Evolutionary conservation across 2,113 vertebrate species (phyloP), one percentile per base, ranked within the genome.

Genomic region (Acrocephalus arundinaceus): DNA sequence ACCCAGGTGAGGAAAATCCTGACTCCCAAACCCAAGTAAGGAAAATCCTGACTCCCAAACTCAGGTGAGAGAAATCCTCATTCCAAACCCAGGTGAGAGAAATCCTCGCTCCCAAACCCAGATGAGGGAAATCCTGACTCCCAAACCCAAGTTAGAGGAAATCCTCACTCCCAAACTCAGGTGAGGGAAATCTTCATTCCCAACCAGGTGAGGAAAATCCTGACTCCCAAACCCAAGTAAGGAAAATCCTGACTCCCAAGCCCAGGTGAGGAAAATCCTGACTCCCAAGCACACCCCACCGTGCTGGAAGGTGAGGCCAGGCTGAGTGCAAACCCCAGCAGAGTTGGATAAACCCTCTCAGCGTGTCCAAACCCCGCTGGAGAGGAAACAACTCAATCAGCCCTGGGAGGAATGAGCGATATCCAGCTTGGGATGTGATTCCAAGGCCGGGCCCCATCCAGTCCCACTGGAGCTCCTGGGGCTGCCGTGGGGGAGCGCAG

Each of bases 131-230:
- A 35, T 21, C 13, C 4, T 45, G 3, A 8, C 5, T n/a, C 31
- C 31, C 41, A 73, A 57, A 3, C 20, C 24, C 31, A 11, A 5
- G 15, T 15, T 30, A 67, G 25, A 2, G 25, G 28, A 31, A 4
- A 43, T 45, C 33, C 13, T n/a, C 8, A 23, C 9, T n/a, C 30
- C 41, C 23, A 61, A 61, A 6, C 48, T 22, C 48, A 54, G 52
- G 4, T 54, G 15, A 48, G 31, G 28, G 2, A 2, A 68, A 35
- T 8, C 24, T 9, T 57, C 3, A 35, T 4, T n/a, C 31, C 19
- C 43, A 0, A 14, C 21, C 20, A 9, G 6, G 4, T 18, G 30
- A 65, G 37, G 3, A 0, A 0, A 49, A 62, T 15, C 27, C 7
- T 30, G 2, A 9, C 4, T 35, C 19, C 31, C 14, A 18, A 23